Evolutionary conservation across 2,113 vertebrate genomes (phyloP).

Genomic region (Embiotoca jacksoni): DNA sequence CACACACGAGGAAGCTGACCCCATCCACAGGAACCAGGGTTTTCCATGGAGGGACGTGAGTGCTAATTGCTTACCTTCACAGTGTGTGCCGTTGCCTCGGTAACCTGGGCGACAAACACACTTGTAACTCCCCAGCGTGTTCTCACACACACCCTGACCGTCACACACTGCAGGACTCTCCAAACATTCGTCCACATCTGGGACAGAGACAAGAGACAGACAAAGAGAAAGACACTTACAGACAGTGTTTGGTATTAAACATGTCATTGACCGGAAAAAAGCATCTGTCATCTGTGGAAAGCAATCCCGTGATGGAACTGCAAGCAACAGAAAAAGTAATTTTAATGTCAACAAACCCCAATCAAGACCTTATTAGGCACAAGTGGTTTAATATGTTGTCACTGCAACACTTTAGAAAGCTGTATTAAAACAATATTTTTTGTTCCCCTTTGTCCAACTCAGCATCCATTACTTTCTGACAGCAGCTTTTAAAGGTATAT

Average conservation of each 20-base stretch:
- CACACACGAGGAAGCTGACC: conserved; percentile 51
- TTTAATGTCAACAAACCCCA: conserved; percentile 7
- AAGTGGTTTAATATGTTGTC: background rate
- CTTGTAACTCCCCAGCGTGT: conserved; percentile 84
- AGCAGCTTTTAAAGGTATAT: background rate
- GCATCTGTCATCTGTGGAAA: background rate
- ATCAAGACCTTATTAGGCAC: background rate
- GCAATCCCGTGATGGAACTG: background rate
- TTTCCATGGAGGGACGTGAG: conserved; percentile 55
- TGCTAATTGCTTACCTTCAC: conserved; percentile 81
- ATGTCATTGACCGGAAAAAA: background rate
- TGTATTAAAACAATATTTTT: background rate
- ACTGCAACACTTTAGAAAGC: background rate
- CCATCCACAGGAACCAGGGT: conserved; percentile 33
- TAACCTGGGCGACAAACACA: conserved; percentile 85
- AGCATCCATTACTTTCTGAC: background rate
- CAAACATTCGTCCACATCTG: conserved; percentile 87
- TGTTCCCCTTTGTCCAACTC: background rate
- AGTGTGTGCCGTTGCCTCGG: conserved; percentile 87
- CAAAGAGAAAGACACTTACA: background rate
- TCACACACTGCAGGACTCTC: conserved; percentile 74
- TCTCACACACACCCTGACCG: conserved; percentile 83
- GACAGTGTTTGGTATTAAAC: background rate
- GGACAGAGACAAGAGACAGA: conserved; percentile 29
- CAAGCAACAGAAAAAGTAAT: background rate